These are phyloP conservation scores for Sarcoramphus papa DNA, from an alignment of 2,797 vertebrate species.

Conservation along the genomic window DNA sequence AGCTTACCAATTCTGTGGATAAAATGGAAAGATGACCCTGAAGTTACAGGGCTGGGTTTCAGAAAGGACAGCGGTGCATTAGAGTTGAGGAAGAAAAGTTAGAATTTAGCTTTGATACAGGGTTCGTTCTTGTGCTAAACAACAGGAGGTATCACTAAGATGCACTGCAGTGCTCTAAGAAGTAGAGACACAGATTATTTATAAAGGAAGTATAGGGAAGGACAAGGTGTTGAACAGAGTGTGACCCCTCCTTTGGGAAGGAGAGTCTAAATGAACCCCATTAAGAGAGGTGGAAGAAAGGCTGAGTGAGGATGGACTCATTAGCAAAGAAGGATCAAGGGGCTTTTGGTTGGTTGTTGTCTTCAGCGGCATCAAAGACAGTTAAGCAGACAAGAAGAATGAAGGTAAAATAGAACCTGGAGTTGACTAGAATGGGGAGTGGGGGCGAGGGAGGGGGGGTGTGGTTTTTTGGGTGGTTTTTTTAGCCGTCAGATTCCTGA, in stretches of 20 bases:
- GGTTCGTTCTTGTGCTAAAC: not conserved
- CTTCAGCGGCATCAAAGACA: not conserved
- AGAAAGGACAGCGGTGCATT: not conserved
- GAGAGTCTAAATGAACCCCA: not conserved
- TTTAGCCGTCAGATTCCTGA: not conserved
- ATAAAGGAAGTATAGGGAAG: not conserved
- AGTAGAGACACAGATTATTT: not conserved
- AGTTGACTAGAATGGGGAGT: not conserved
- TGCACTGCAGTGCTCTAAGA: not conserved
- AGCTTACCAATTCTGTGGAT: not conserved
- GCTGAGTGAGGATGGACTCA: not conserved
- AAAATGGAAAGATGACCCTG: not conserved
- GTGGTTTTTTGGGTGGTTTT: not conserved
- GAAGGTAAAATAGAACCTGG: not conserved
- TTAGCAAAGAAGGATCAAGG: not conserved
- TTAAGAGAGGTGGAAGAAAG: not conserved
- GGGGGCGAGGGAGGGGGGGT: too few species aligned
- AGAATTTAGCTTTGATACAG: not conserved
- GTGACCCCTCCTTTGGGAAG: not conserved
- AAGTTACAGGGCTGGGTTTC: not conserved
- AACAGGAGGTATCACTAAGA: not conserved
- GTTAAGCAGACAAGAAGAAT: not conserved
- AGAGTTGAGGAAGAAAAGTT: not conserved
- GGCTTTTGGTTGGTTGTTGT: not conserved
- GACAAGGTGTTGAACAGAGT: not conserved